phyloP scores from a whole-genome alignment of 2,797 vertebrate genomes.

The Arnoldichthys spilopterus region DNA sequence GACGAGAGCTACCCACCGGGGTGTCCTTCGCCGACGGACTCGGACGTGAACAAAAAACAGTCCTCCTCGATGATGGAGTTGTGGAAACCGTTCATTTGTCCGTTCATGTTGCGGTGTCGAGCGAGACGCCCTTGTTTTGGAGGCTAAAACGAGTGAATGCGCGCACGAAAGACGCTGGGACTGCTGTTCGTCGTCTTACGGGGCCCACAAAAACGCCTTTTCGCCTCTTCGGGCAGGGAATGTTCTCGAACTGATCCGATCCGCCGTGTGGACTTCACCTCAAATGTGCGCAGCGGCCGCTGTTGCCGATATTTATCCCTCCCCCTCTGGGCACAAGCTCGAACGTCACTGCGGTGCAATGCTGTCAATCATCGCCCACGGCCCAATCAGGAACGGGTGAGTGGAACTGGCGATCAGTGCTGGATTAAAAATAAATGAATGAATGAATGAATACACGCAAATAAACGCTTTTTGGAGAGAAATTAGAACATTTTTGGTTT shows the following conservation, averaged over 20 bases:
- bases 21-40: conserved; percentile 94
- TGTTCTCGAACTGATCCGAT: neutral
- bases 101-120: conserved; percentile 80
- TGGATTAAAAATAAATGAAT: neutral
- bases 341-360: conserved; percentile 33
- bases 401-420: neutral
- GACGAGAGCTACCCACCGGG: conserved; percentile 79
- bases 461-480: too few relatives aligned
- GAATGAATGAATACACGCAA: neutral
- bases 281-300: conserved; percentile 1
- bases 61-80: conserved; percentile 83
- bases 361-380: conserved; percentile 6
- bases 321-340: neutral
- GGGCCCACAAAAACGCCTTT: neutral
- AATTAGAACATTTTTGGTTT: too few relatives aligned
- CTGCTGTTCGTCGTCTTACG: too few relatives aligned
- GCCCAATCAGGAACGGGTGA: conserved; percentile 40
- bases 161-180: neutral
- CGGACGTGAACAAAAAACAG: conserved; percentile 93
- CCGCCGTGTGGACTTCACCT: conserved; percentile 14
- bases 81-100: conserved; percentile 84
- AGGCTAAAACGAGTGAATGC: neutral
- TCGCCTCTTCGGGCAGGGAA: neutral
- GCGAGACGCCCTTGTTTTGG: neutral
- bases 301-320: conserved; percentile 38